phyloP scores from a whole-genome alignment of 2,797 vertebrate species.

The Semaprochilodus insignis region DNA sequence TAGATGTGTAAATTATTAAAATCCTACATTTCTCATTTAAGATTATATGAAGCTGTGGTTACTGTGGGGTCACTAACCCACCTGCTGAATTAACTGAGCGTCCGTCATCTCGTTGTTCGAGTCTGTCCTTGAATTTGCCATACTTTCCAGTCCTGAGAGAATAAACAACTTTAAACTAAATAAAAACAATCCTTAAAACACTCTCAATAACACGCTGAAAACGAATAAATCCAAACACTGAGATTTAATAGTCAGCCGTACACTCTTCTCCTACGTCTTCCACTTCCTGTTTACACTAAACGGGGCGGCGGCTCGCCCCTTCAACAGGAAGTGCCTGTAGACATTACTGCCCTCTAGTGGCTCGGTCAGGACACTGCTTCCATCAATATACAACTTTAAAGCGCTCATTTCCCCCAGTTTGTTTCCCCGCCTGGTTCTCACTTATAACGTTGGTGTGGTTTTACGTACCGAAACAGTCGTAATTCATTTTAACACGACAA shows the following conservation, averaged over 20 bases:
- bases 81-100: constrained; percentile 74
- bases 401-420: no score
- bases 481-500: no score
- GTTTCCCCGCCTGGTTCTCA: no score
- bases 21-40: no score
- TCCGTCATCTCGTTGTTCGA: constrained; percentile 65
- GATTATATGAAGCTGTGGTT: no score
- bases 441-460: no score
- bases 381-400: no score
- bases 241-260: no score
- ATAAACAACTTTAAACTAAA: neutral
- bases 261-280: neutral
- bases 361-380: neutral
- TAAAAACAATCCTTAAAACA: neutral
- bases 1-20: no score
- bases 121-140: constrained; percentile 60
- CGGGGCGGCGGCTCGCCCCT: no score
- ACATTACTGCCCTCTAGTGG: neutral
- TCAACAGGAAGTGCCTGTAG: neutral
- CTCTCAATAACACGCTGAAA: no score
- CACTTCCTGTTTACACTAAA: constrained; percentile 39
- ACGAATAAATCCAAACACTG: neutral
- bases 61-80: constrained; percentile 25
- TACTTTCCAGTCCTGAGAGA: constrained; percentile 25
- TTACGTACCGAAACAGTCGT: no score